Evolutionary conservation across 2,797 vertebrate genomes (phyloP).

Genomic region (Helostoma temminkii): DNA sequence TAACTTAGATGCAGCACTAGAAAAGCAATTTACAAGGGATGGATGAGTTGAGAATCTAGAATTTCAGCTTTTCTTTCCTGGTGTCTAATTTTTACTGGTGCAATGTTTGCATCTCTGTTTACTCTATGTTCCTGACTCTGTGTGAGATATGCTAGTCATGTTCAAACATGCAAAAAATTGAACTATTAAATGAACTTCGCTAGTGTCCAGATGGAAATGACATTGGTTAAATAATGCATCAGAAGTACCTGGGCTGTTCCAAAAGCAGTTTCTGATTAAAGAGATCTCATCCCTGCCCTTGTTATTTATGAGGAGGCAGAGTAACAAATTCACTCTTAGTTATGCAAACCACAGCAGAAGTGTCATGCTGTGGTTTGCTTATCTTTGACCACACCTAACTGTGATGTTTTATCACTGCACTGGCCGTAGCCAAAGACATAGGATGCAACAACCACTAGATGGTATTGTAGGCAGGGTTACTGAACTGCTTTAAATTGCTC

Average conservation of each 20-base stretch:
- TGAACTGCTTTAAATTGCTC: not conserved
- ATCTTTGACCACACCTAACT: not conserved
- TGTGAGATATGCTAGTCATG: constrained; percentile 15
- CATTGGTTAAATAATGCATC: not conserved
- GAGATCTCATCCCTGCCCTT: not conserved
- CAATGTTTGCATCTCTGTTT: not conserved
- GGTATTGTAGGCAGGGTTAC: constrained; percentile 9
- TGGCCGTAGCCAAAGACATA: not conserved
- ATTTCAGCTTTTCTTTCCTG: no score
- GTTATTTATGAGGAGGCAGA: not conserved
- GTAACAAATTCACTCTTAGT: not conserved
- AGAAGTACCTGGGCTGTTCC: not conserved
- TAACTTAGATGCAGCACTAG: not conserved
- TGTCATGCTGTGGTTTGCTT: not conserved
- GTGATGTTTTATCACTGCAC: not conserved
- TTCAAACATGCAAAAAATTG: no score
- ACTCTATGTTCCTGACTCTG: constrained; percentile 7
- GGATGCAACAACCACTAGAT: constrained; percentile 16
- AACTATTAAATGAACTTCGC: no score
- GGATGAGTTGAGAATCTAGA: no score
- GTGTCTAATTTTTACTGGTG: no score
- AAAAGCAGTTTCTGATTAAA: not conserved
- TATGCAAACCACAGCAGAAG: not conserved
- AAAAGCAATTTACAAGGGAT: no score
- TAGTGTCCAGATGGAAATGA: not conserved